Evolutionary conservation across 2,113 vertebrate species (phyloP), one percentile per base, ranked within the genome.

Genomic region (Epinephelus lanceolatus): DNA sequence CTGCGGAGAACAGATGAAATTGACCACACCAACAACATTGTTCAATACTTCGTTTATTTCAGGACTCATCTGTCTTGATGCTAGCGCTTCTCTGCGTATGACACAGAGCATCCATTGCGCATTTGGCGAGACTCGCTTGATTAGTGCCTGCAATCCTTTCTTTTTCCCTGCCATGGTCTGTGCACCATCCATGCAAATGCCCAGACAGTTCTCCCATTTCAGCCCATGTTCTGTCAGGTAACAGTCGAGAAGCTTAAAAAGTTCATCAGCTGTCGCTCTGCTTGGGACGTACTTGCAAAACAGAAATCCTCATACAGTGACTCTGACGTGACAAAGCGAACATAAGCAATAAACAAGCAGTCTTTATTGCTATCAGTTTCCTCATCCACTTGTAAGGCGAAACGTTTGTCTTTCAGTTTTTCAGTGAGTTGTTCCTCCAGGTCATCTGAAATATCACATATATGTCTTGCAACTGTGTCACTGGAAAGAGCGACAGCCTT

Each of bases 1-100:
- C 3, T 87, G 84, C 75, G 61, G 78, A 88, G 71, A 91, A 91
- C 2, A 86, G 4, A 49, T 68, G 40, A n/a, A 71, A 27, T 84
- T 80, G 33, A 87, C 69, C n/a, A 83, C 68, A 37, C 33, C 42
- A 17, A 72, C 1, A 71, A 77, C 66, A 71, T 72, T 60, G 19
- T 80, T 80, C 65, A 81, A 45, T 65, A 21, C 27, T 6, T 45
- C 70, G 33, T 10, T 66, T 37, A 49, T 18, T 63, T 73, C 60
- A 70, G 75, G 68, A 77, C 66, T 37, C 33, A 56, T 25, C 23
- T 69, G 55, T 40, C 37, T 42, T 56, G 51, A 65, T 56, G 69
- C 49, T 4, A 65, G 60, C 30, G 68, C 68, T 72, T 80, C 69
- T 66, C 69, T 66, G 9, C 71, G 37, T 73, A 80, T 45, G 33